Evolutionary conservation across 2,888 invertebrate species (phyloP).

Genomic region (Nomada ferruginata): DNA sequence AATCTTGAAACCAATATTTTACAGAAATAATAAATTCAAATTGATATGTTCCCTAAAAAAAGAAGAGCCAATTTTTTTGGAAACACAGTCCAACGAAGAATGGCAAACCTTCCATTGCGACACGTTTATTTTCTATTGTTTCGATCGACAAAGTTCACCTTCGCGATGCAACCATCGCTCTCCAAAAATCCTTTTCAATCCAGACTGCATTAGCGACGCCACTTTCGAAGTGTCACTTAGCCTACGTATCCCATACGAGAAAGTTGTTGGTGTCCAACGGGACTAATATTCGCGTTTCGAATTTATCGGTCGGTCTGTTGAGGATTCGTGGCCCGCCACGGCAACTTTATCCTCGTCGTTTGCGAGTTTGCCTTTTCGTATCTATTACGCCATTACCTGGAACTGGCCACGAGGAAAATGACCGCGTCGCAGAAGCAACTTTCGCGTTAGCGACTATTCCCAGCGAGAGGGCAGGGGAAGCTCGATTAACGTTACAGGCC

Average conservation of each 20-base stretch:
- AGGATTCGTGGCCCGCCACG: constrained; percentile 51
- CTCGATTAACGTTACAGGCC: constrained; percentile 48
- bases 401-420: constrained; percentile 61
- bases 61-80: not conserved
- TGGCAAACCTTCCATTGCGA: no score
- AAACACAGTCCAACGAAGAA: not conserved
- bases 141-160: not conserved
- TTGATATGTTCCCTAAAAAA: no score
- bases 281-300: constrained; percentile 66
- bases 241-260: constrained; percentile 3
- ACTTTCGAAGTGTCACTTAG: constrained; percentile 7
- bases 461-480: constrained; percentile 20
- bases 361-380: constrained; percentile 72
- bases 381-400: constrained; percentile 62
- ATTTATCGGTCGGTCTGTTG: constrained; percentile 63
- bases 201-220: not conserved
- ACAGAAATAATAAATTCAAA: no score
- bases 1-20: no score
- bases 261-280: constrained; percentile 34
- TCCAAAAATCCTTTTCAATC: constrained; percentile 7
- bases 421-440: constrained; percentile 52
- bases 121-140: no score
- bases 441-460: constrained; percentile 41
- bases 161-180: not conserved
- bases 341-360: constrained; percentile 66